A percentile compares a stretch with the other conserved stretches of the same genome.
These are phyloP conservation scores for Lanius collurio DNA, from an alignment of 2,113 vertebrate genomes.

Conservation along the genomic window DNA sequence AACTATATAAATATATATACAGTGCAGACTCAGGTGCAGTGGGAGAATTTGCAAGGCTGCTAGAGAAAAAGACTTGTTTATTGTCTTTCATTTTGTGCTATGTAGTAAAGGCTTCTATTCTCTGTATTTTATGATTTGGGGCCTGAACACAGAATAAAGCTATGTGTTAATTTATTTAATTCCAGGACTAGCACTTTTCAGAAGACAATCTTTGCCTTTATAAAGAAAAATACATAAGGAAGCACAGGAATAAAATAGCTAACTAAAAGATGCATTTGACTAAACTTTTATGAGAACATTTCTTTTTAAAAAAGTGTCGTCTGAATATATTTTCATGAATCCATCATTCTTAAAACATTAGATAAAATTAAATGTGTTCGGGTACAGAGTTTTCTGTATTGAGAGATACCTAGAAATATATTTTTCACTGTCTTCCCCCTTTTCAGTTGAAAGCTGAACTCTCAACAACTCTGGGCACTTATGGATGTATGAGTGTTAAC, in stretches of 20 bases:
- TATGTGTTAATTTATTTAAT: background rate
- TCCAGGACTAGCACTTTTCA: background rate
- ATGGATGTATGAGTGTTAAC: background rate
- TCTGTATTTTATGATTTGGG: background rate
- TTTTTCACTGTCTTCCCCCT: background rate
- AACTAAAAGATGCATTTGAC: background rate
- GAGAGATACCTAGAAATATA: background rate
- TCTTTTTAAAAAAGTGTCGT: background rate
- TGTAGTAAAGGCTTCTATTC: background rate
- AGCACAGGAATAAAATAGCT: background rate
- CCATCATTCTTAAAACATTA: background rate
- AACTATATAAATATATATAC: background rate
- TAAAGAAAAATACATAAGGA: background rate
- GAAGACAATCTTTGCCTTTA: background rate
- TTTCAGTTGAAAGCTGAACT: background rate
- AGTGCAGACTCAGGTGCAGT: background rate
- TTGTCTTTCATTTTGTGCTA: background rate
- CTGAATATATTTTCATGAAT: background rate
- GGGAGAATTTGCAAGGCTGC: background rate
- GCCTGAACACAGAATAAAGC: background rate
- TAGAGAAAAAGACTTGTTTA: background rate
- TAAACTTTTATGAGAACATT: background rate
- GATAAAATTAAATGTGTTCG: background rate
- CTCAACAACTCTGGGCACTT: background rate
- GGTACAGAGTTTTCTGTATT: background rate